phyloP scores from a whole-genome alignment of 2,113 vertebrate species.

The Trogon surrucura region DNA sequence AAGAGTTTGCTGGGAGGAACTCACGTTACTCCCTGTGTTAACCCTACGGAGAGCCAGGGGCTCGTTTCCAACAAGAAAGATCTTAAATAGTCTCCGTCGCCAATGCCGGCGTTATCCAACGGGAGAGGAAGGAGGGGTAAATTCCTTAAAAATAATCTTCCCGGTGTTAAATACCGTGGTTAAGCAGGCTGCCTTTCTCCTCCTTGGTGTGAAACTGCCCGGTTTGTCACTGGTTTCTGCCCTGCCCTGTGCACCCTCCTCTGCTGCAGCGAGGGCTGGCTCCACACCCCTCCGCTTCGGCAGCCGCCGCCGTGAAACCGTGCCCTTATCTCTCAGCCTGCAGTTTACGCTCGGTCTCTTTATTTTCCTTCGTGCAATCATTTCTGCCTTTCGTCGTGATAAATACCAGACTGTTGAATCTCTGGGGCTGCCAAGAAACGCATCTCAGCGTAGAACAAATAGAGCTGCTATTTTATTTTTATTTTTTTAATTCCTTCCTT shows the following conservation, averaged over 20 bases:
- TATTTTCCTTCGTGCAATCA: slow-evolving; percentile 42
- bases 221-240: neutral
- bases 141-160: slow-evolving; percentile 10
- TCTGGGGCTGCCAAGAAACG: slow-evolving; percentile 51
- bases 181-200: neutral
- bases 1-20: neutral
- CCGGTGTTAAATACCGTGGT: neutral
- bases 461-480: slow-evolving; percentile 44
- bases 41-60: neutral
- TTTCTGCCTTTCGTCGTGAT: neutral
- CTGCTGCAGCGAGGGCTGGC: neutral
- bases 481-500: neutral
- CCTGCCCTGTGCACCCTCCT: neutral
- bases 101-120: accelerated
- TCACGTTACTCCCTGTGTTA: neutral
- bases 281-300: neutral
- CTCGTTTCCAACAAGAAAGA: neutral
- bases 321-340: slow-evolving; percentile 35
- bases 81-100: neutral
- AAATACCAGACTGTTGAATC: slow-evolving; percentile 70
- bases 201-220: neutral
- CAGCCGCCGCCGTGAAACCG: neutral
- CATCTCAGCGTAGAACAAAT: slow-evolving; percentile 32
- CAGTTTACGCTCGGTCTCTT: slow-evolving; percentile 21
- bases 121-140: neutral